phyloP scores from a whole-genome alignment of 2,113 vertebrate genomes.

The Galeopterus variegatus region DNA sequence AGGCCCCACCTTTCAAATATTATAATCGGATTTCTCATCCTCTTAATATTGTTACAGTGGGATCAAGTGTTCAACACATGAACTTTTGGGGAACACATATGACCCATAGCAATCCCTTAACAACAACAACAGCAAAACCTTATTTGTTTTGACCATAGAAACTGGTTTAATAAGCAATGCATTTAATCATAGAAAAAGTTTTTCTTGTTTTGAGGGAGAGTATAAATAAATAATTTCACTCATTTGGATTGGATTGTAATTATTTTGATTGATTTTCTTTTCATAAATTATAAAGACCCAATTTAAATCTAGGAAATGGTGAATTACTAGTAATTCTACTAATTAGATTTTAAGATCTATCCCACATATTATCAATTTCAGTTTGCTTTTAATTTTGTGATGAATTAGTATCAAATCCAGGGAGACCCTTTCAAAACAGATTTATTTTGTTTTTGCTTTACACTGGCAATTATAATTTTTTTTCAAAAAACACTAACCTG shows the following conservation, averaged over 20 bases:
- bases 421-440: conserved; percentile 37
- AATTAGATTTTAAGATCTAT: conserved; percentile 74
- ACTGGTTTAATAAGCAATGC: conserved; percentile 4
- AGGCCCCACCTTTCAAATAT: too few species aligned
- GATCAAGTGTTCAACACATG: too few species aligned
- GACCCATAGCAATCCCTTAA: neutral
- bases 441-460: conserved; percentile 55
- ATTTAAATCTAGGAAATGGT: conserved; percentile 76
- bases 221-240: conserved; percentile 77
- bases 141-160: conserved; percentile 46
- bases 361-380: conserved; percentile 68
- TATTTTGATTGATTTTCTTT: conserved; percentile 80
- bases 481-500: neutral
- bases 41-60: too few species aligned
- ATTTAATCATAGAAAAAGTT: conserved; percentile 73
- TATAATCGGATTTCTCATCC: too few species aligned
- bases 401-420: conserved; percentile 64
- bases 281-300: conserved; percentile 82
- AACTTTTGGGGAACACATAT: too few species aligned
- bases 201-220: conserved; percentile 52
- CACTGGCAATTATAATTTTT: conserved; percentile 26
- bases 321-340: conserved; percentile 63
- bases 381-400: conserved; percentile 56
- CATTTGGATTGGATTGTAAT: conserved; percentile 74
- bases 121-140: neutral